phyloP scores from a whole-genome alignment of 2,113 vertebrate species.

The Brachirus orientalis region DNA sequence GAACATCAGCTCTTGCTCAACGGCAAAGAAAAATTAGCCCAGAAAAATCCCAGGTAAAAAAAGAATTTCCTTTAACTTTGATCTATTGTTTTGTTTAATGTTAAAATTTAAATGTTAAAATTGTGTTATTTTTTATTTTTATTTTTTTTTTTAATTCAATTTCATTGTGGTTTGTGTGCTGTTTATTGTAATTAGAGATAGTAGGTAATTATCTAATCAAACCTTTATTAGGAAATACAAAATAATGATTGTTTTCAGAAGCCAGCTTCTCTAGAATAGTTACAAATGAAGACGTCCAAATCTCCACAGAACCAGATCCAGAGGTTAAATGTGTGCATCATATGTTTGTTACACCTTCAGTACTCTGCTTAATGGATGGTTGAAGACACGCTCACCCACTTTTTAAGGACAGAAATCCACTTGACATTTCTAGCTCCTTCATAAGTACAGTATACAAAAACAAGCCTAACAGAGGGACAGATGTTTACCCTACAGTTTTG shows the following conservation, averaged over 20 bases:
- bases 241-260: not conserved
- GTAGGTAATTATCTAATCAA: too few species aligned
- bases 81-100: too few species aligned
- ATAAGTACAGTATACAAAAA: not conserved
- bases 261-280: not conserved
- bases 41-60: constrained; percentile 65
- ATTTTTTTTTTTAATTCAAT: not conserved
- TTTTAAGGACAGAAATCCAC: constrained; percentile 15
- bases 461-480: not conserved
- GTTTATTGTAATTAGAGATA: too few species aligned
- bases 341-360: constrained; percentile 14
- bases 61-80: not conserved
- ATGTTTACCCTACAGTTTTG: not conserved
- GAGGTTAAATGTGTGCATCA: too few species aligned
- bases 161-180: not conserved
- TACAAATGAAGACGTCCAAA: constrained; percentile 8
- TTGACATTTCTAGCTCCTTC: not conserved
- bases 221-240: not conserved
- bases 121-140: not conserved
- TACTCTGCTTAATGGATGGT: constrained; percentile 42
- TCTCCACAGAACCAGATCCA: constrained; percentile 17
- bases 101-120: too few species aligned
- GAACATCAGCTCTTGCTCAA: constrained; percentile 81
- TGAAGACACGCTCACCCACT: constrained; percentile 42
- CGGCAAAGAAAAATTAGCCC: constrained; percentile 62